Conservation (phyloP, 2,888 invertebrate species). For the Watsonalla binaria region DNA sequence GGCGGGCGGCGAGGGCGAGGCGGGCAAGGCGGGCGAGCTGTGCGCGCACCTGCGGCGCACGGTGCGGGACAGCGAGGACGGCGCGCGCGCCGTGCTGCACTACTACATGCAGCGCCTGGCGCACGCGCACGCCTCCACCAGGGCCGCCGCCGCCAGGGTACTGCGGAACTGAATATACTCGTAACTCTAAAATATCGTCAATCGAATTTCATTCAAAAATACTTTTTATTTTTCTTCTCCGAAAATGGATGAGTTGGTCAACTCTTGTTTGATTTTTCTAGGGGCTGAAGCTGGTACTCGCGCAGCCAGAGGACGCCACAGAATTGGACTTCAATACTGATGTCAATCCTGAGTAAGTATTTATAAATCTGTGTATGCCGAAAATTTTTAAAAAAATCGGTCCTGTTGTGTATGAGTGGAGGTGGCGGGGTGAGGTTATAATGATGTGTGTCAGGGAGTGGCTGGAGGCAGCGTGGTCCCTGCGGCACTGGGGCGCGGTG, state of each 20-base stretch:
- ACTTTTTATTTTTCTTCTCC: too few species aligned
- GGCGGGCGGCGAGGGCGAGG: conserved; percentile 59
- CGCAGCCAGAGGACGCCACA: conserved; percentile 68
- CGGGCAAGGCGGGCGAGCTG: conserved; percentile 82
- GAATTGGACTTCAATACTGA: conserved; percentile 69
- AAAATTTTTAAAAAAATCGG: background rate
- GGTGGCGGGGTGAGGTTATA: background rate
- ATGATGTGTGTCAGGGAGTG: conserved; percentile 43
- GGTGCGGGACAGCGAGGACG: conserved; percentile 67
- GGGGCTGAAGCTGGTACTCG: conserved; percentile 86
- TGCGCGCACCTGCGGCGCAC: conserved; percentile 77
- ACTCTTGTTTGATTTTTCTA: conserved; percentile 27
- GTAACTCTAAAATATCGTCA: too few species aligned
- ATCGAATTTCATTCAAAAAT: too few species aligned
- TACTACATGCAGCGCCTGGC: conserved; percentile 92
- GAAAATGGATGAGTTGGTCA: too few species aligned
- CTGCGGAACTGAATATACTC: too few species aligned
- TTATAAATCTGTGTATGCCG: background rate
- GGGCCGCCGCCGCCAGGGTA: conserved; percentile 86
- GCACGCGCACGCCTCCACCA: conserved; percentile 87
- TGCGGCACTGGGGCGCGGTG: conserved; percentile 88
- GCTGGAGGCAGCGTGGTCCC: conserved; percentile 79
- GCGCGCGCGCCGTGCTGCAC: conserved; percentile 91
- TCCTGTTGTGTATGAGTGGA: too few species aligned
- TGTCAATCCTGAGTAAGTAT: conserved; percentile 68